Base-by-base conservation (phyloP, 2,888 invertebrate species). In the Ellobium chinense region DNA sequence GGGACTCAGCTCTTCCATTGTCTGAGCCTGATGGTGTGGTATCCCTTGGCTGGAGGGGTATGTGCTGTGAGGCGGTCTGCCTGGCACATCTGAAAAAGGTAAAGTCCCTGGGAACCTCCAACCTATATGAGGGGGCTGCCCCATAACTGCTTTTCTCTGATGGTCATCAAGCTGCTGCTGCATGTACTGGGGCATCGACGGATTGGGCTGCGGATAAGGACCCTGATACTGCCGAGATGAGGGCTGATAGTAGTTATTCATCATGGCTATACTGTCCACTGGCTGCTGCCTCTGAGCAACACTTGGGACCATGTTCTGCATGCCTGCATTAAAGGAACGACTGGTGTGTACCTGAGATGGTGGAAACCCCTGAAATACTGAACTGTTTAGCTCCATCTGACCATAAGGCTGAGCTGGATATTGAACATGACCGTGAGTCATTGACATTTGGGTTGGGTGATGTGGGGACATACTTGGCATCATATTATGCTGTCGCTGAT, bases 111-210 rank as follows among this genome's bases (percentile, higher is more conserved):
- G n/a, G n/a, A n/a, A n/a, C n/a, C n/a, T n/a, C n/a, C n/a, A n/a
- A n/a, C n/a, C n/a, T n/a, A n/a, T n/a, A n/a, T n/a, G n/a, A n/a
- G n/a, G n/a, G n/a, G 46, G 70, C 70, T 70, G 70, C 21, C 9
- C 9, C n/a, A 58, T 29, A 9, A 18, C 29, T 2, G 70, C 21
- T 14, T 60, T 54, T 1, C 37, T 72, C 9, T 58, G 60, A 1
- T 34, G 24, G n/a, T 58, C 36, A 58, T n/a, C 34, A 54, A 68
- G 24, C 39, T 70, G 70, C 31, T 70, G 46, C 46, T 46, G 46
- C 46, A 46, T 46, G 9, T 46, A 18, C 46, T 46, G 46, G 9
- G 18, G 46, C 46, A 46, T 12, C 18, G 7, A 18, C 18, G 46
- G 18, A 18, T 46, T 46, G 7, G 46, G 7, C 7, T 46, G 46